These are phyloP conservation scores for Cliona cf. orientalis DNA, from an alignment of 37 sponge, comb jelly and placozoan species.

Conservation along the genomic window DNA sequence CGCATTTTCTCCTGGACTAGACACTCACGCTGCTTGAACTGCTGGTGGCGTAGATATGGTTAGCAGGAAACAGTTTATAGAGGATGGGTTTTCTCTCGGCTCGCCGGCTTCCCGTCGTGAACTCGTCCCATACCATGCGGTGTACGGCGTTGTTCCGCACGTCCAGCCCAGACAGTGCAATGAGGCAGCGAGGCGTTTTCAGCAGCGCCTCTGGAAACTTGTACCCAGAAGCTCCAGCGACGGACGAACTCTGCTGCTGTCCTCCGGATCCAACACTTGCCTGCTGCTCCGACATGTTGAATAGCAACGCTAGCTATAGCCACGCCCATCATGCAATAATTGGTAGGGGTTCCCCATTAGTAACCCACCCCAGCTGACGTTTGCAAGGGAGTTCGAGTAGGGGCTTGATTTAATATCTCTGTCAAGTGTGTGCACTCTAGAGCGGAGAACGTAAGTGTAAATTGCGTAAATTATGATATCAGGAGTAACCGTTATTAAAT, in stretches of 20 bases:
- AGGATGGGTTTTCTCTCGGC: conserved; percentile 48
- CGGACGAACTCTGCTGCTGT: not conserved
- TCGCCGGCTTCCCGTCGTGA: conserved; percentile 61
- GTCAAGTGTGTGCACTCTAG: no score
- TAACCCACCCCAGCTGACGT: no score
- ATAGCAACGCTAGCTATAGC: no score
- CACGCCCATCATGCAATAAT: no score
- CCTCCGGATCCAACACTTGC: not conserved
- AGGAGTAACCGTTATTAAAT: no score
- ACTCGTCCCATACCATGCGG: conserved; percentile 84
- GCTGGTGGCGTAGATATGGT: conserved; percentile 51
- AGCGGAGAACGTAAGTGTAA: no score
- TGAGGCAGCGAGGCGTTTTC: conserved; percentile 62
- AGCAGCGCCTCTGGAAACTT: conserved; percentile 77
- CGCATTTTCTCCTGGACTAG: not conserved
- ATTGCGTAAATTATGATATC: no score
- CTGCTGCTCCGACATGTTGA: no score
- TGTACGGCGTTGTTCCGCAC: conserved; percentile 85
- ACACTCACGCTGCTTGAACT: conserved; percentile 7
- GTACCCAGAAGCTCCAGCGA: not conserved
- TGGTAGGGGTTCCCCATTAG: no score
- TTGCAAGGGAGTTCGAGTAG: no score
- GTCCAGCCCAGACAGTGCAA: conserved; percentile 87
- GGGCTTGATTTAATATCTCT: no score
- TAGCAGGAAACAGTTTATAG: conserved; percentile 52